phyloP scores from a whole-genome alignment of 2,888 invertebrate genomes.

The Eupithecia insigniata region DNA sequence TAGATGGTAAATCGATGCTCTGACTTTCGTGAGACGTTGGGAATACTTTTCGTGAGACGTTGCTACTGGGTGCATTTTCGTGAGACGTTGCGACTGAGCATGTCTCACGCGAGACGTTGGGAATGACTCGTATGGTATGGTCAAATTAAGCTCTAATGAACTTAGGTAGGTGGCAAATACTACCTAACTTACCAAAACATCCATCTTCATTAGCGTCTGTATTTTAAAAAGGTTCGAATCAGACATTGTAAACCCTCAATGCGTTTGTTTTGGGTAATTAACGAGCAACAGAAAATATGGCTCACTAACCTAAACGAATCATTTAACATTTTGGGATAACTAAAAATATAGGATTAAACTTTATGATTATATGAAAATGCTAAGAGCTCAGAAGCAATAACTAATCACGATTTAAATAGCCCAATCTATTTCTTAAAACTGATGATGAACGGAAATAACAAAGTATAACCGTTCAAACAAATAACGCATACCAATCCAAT shows the following conservation, averaged over 20 bases:
- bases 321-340: conserved; percentile 37
- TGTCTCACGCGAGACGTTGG: too few relatives aligned
- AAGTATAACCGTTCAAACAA: background rate
- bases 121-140: too few relatives aligned
- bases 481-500: background rate
- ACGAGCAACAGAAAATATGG: conserved; percentile 14
- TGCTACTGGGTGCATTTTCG: too few relatives aligned
- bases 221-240: conserved; percentile 52
- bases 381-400: background rate
- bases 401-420: background rate
- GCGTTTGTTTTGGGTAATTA: conserved; percentile 52
- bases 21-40: too few relatives aligned
- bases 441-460: background rate
- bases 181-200: conserved; percentile 47
- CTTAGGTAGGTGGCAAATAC: background rate
- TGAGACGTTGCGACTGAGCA: too few relatives aligned
- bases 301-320: conserved; percentile 62
- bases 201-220: conserved; percentile 62
- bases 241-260: conserved; percentile 45
- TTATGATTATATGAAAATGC: background rate
- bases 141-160: background rate
- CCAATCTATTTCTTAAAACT: background rate
- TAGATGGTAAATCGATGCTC: too few relatives aligned
- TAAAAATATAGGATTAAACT: background rate
- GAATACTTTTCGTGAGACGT: too few relatives aligned